Evolutionary conservation across 2,888 invertebrate species (phyloP), one percentile per base, ranked within the genome.

Genomic region (Acleris emargana): DNA sequence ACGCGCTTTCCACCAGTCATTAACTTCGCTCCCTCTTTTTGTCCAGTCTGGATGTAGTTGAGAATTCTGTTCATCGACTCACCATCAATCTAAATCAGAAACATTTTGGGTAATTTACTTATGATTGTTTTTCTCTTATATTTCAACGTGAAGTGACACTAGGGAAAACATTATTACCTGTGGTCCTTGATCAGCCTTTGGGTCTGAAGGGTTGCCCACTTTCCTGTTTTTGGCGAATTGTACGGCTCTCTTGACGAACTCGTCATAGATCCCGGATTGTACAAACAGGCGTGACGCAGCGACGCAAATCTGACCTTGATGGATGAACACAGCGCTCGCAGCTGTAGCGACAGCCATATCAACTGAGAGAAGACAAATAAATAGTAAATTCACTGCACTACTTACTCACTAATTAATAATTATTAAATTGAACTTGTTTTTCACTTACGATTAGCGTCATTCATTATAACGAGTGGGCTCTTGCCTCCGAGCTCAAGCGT

Each of bases 401-500:
- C 5, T 45, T 17, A 17, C 43, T 43, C 52, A 11, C 16, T 42
- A 38, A 16, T n/a, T n/a, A n/a, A 22, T 22, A 22, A 3, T 32
- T 32, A 9, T 60, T 42, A 43, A 4, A 42, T 20, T 7, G 3
- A 13, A 11, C 9, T 5, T 20, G 20, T 6, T 49, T 49, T 7
- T 87, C 13, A 73, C 94, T 93, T 86, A 96, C 97, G 82, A 79
- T 97, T 93, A 11, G 94, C 96, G 86, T 97, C 97, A 67, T 95
- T 93, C 84, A 96, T 97, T 50, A 98, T 94, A 55, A 98, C 94
- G 1, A 97, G 88, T 1, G 98, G 97, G 80, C 96, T 97, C 83
- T 98, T 98, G 69, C 98, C 98, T 22, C 98, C 98, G 54, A 98
- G 91, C 83, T 98, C 98, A 49, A 98, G 86, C 1, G 96, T 95